Evolutionary conservation across 2,113 vertebrate genomes (phyloP), one percentile per base, ranked within the genome.

Genomic region (Chascanopsetta lugubris): DNA sequence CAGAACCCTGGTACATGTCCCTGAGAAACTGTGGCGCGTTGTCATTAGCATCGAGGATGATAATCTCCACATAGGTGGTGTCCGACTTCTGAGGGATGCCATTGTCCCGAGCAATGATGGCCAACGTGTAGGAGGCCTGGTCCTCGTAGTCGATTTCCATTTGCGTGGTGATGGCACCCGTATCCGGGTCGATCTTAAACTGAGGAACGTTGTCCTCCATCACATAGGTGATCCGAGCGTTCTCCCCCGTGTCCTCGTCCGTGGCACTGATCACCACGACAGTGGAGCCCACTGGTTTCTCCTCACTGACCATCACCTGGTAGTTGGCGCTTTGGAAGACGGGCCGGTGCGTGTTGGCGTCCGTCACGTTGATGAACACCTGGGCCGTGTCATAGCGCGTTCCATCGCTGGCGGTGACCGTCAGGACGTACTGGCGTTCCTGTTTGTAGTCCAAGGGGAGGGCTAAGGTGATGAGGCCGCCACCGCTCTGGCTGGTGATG

Each of bases 381-480:
- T 97, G 95, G 0, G 94, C 92, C 0, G 94, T 96, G 82, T 97
- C 96, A 1, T 92, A 92, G 18, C 93, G 95, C 0, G 94, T 96
- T 46, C 97, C 97, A 0, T 99, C 97, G 0, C 96, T 98, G 0
- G 97, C 97, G 0, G 95, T 97, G 54, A 99, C 92, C 0, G 95
- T 95, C 66, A 99, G 91, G 48, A 97, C 95, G 0, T 96, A 99
- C 83, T 98, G 96, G 4, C 96, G 93, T 46, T 99, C 97, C 84
- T 98, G 96, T 56, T 98, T 97, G 85, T 99, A 99, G 92, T 99
- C 97, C 81, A 98, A 80, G 0, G 96, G 96, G 79, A 98, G 92
- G 0, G 97, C 96, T 60, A 99, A 80, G 0, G 96, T 98, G 85
- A 99, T 91, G 30, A 99, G 94, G 0, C 97, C 97, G 0, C 96